Conservation (phyloP, 2,113 vertebrate genomes). For the Aplodontia rufa region DNA sequence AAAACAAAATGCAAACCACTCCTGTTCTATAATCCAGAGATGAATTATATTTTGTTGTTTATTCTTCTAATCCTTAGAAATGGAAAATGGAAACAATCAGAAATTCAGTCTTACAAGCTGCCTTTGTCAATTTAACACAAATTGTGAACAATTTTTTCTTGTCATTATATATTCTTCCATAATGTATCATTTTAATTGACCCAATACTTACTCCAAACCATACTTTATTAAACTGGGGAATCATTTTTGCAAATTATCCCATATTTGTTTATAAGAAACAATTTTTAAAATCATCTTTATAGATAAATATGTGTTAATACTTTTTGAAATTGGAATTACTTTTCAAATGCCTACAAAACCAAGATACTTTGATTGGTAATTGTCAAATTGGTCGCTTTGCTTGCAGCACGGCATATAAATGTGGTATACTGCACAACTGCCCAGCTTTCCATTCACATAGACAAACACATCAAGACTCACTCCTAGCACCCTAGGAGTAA, state of each 20-base stretch:
- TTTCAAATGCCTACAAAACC: not conserved
- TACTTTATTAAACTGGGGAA: not conserved
- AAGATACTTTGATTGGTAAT: not conserved
- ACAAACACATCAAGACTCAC: not conserved
- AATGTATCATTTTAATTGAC: not conserved
- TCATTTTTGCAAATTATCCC: not conserved
- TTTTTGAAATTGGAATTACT: not conserved
- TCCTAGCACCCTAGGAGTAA: not conserved
- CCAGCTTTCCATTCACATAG: not conserved
- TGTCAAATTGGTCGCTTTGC: not conserved
- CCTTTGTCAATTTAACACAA: conserved; percentile 3
- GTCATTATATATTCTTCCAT: not conserved
- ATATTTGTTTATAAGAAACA: conserved; percentile 13
- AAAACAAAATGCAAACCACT: not conserved
- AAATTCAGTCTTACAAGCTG: not conserved
- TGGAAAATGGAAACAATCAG: not conserved
- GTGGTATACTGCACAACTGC: not conserved
- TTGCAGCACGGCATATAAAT: not conserved
- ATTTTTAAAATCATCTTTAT: not conserved
- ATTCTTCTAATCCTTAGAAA: conserved; percentile 18
- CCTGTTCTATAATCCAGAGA: not conserved
- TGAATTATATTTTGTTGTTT: conserved; percentile 12
- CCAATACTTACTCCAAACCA: not conserved
- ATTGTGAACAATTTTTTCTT: not conserved
- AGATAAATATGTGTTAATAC: not conserved